Conservation (phyloP, 2,888 invertebrate genomes). For the Furcula furcula region DNA sequence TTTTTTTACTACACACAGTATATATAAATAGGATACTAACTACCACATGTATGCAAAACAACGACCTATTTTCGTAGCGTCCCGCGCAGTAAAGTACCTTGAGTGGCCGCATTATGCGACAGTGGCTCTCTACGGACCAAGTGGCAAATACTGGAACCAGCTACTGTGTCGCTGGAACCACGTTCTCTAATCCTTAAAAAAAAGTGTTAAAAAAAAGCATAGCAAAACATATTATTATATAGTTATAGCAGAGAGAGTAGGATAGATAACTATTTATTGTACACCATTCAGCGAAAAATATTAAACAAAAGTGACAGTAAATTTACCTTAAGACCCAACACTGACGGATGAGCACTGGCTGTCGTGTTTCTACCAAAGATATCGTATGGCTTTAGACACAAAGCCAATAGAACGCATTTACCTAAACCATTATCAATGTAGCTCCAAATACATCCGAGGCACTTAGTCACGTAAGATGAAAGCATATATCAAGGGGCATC, state of each 20-base stretch:
- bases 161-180: too few relatives aligned
- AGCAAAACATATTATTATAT: too few relatives aligned
- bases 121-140: slow-evolving; percentile 27
- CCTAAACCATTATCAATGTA: neutral
- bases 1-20: neutral
- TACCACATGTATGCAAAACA: slow-evolving; percentile 26
- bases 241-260: too few relatives aligned
- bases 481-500: slow-evolving; percentile 53
- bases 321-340: too few relatives aligned
- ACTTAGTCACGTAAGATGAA: slow-evolving; percentile 43
- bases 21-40: neutral
- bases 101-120: slow-evolving; percentile 39
- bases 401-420: neutral
- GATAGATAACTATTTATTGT: too few relatives aligned
- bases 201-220: too few relatives aligned
- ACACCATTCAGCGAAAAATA: too few relatives aligned
- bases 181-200: too few relatives aligned
- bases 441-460: slow-evolving; percentile 18
- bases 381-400: neutral
- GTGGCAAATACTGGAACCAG: slow-evolving; percentile 19
- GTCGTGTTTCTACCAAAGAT: too few relatives aligned
- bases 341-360: too few relatives aligned
- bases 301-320: too few relatives aligned
- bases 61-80: slow-evolving; percentile 34
- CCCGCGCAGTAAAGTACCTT: slow-evolving; percentile 20